Evolutionary conservation across 1,140 invertebrate species (phyloP).

Genomic region (Steinernema feltiae): DNA sequence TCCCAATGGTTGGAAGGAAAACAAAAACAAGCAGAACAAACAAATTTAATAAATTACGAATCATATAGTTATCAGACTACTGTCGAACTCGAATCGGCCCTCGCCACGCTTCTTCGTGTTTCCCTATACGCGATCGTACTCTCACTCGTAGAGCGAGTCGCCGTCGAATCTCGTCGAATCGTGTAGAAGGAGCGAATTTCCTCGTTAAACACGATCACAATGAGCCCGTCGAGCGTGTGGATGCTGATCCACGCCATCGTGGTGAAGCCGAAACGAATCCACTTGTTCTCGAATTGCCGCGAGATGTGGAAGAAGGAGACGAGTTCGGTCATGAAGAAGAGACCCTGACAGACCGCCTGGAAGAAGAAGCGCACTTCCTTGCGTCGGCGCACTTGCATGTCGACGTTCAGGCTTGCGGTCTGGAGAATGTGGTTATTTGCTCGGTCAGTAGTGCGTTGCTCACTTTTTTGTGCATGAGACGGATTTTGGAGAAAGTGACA

Average conservation of each 20-base stretch:
- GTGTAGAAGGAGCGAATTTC: background rate
- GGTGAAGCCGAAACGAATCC: background rate
- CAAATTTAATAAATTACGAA: too few species aligned
- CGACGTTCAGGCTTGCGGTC: background rate
- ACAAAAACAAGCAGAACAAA: too few species aligned
- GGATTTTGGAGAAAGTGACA: background rate
- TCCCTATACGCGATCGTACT: too few species aligned
- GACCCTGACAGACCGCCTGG: conserved; percentile 6
- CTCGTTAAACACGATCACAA: background rate
- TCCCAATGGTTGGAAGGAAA: too few species aligned
- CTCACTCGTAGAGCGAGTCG: too few species aligned
- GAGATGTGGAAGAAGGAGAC: conserved; percentile 11
- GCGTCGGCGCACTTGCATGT: background rate
- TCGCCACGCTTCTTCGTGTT: too few species aligned
- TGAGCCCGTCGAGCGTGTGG: background rate
- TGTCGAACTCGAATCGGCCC: too few species aligned
- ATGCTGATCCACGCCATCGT: conserved; percentile 14
- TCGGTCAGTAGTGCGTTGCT: background rate
- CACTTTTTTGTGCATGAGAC: background rate
- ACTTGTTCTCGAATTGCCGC: conserved; percentile 13
- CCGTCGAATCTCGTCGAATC: too few species aligned
- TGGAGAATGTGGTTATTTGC: background rate
- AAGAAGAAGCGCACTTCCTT: conserved; percentile 10
- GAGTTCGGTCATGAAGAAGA: conserved; percentile 15
- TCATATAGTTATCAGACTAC: too few species aligned